Conservation (phyloP, 2,888 invertebrate genomes). For the Silvanus unidentatus region DNA sequence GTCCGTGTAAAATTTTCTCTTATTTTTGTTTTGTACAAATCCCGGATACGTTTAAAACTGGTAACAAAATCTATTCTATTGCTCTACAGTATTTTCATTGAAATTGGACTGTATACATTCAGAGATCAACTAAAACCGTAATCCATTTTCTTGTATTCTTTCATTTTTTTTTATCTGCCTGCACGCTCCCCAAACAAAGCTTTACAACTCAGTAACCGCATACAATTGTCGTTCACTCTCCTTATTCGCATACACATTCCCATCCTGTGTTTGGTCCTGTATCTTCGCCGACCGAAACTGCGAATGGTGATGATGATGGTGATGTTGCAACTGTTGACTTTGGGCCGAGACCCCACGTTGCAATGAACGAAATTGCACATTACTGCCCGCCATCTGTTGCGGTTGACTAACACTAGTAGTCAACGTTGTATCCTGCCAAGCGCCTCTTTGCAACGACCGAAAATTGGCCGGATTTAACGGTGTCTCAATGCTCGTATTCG, state of each 20-base stretch:
- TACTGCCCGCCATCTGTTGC: slow-evolving; percentile 25
- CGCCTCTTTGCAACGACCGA: slow-evolving; percentile 48
- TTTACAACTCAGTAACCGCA: slow-evolving; percentile 67
- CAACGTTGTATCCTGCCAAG: slow-evolving; percentile 38
- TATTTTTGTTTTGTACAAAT: not conserved
- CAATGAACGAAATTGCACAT: slow-evolving; percentile 45
- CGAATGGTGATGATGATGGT: slow-evolving; percentile 26
- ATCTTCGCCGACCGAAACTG: slow-evolving; percentile 43
- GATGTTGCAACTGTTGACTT: slow-evolving; percentile 13
- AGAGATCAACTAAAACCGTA: not conserved
- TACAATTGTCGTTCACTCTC: slow-evolving; percentile 55
- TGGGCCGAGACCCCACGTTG: slow-evolving; percentile 44
- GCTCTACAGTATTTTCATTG: too few relatives aligned
- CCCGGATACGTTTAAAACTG: too few relatives aligned
- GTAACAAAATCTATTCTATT: too few relatives aligned
- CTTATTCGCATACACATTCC: slow-evolving; percentile 43
- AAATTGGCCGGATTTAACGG: slow-evolving; percentile 50
- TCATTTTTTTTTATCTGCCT: slow-evolving; percentile 15
- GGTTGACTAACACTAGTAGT: slow-evolving; percentile 26
- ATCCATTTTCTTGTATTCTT: too few relatives aligned
- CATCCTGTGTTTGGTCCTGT: slow-evolving; percentile 42
- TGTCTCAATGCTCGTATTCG: slow-evolving; percentile 38
- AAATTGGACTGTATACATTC: not conserved
- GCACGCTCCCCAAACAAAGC: slow-evolving; percentile 45
- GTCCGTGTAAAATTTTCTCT: not conserved